Base-by-base conservation (phyloP, 2,113 vertebrate species). In the Chloroceryle aenea region DNA sequence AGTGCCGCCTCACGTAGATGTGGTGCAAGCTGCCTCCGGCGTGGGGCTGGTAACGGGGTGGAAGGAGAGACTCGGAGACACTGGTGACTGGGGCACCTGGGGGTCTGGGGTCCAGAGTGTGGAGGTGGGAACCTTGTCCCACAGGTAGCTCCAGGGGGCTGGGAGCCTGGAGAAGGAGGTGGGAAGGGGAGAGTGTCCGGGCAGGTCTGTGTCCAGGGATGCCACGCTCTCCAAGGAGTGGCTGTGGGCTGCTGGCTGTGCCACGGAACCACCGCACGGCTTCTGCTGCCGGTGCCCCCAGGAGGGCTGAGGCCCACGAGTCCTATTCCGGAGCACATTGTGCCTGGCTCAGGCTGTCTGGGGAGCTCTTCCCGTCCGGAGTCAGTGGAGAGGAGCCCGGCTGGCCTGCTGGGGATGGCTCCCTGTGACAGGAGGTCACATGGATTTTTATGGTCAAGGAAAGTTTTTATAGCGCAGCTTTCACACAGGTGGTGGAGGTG, bases 211-310 rank as follows among this genome's bases (percentile, higher is more conserved):
- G 30, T 22, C 36, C 0, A 2, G 47, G 78, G 45, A 4, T 40
- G 85, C 48, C 0, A 13, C 6, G 53, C 53, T 58, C 34, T 2
- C 9, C 50, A 3, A 68, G 47, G 61, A 71, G 17, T 0, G 48
- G 48, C 27, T 2, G 19, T 0, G 52, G 34, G 86, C 59, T 56
- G 48, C 43, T 2, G 66, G 76, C 58, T 21, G 25, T 22, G 6
- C 17, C 27, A 0, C 6, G 36, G 45, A 40, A 56, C 29, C 32
- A 21, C 2, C 7, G 5, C 62, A 12, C 34, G 3, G 78, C 61
- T 48, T 7, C 40, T 50, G 9, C 22, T 17, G 0, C 9, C 5
- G 4, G 40, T 27, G 9, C 26, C 26, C 6, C 0, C 0, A 0
- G 68, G 14, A 63, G 18, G 14, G 47, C 29, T 0, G 1, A 34